phyloP scores from a whole-genome alignment of 2,113 vertebrate genomes.

The Pelecanoides urinatrix region DNA sequence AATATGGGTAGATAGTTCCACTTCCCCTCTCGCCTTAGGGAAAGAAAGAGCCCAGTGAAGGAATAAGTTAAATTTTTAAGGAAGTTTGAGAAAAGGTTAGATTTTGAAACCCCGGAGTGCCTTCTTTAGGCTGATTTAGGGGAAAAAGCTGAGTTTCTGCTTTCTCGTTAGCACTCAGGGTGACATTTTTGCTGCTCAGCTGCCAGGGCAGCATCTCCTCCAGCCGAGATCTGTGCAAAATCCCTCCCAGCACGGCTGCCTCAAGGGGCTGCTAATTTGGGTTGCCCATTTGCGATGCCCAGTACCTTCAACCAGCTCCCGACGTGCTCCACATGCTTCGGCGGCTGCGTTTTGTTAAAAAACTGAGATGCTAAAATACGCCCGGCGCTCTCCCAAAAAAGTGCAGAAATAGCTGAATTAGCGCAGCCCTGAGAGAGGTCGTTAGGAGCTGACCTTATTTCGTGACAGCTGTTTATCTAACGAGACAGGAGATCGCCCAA shows the following conservation, averaged over 20 bases:
- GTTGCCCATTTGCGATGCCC: background rate
- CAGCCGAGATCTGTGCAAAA: background rate
- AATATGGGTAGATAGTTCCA: background rate
- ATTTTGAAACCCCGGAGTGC: conserved; percentile 36
- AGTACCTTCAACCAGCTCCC: background rate
- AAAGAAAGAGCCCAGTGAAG: background rate
- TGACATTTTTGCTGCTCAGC: background rate
- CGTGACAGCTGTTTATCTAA: background rate
- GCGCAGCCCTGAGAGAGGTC: background rate
- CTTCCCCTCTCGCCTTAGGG: background rate
- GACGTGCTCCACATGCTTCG: accelerated
- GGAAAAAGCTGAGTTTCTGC: conserved; percentile 48
- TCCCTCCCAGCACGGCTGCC: background rate
- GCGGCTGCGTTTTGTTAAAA: accelerated
- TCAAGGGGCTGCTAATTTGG: background rate
- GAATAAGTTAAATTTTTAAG: conserved; percentile 29
- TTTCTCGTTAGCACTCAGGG: background rate
- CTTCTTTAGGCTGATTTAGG: conserved; percentile 3
- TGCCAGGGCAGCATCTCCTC: background rate
- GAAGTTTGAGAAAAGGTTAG: conserved; percentile 58
- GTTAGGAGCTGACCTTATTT: background rate
- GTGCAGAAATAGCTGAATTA: background rate
- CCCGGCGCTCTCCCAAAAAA: background rate
- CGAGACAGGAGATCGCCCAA: background rate
- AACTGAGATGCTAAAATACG: accelerated